Base-by-base conservation (phyloP, 2,113 vertebrate genomes). In the Carlito syrichta region DNA sequence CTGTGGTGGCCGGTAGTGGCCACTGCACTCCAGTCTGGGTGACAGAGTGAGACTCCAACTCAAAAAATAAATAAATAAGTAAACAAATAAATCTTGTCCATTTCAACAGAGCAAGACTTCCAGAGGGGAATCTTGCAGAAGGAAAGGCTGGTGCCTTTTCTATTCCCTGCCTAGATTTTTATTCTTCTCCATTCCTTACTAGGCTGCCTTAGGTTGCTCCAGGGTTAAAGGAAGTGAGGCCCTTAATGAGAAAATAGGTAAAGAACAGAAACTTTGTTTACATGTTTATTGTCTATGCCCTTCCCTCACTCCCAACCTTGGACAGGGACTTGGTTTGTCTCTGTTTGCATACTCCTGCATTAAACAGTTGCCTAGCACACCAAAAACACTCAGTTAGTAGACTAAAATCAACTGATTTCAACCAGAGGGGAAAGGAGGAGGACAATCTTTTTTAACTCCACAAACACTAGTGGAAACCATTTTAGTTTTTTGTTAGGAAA, bases 401-500 rank as follows among this genome's bases (percentile, higher is more conserved):
- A 76, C 79, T 25, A 35, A 92, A 81, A 83, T 16, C 48, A 86
- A 66, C 45, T 87, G 40, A 95, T 52, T 88, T 89, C 87, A 71
- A 58, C 60, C 45, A 95, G 38, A 45, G 12, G 8, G 8, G 22
- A 77, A 95, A 89, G 50, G 48, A 89, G 4, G 2, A 76, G 77
- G 14, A 82, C 8, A 78, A 45, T 79, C 38, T 84, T 78, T 78
- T 96, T 83, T 50, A 87, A 92, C 27, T 71, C 27, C 27, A 25
- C 32, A 92, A 95, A 22, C 38, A 56, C 30, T 62, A 66, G 2
- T 52, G 48, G 52, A 58, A 71, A 38, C 32, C 68, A 66, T 91
- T 89, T 89, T 77, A 81, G 91, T 92, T 91, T 56, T 95, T 5
- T 93, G 32, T 58, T 83, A 84, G n/a, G 43, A 43, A 89, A 96